These are phyloP conservation scores for Pentalonia nigronervosa DNA, from an alignment of 1,140 invertebrate genomes.

Conservation along the genomic window DNA sequence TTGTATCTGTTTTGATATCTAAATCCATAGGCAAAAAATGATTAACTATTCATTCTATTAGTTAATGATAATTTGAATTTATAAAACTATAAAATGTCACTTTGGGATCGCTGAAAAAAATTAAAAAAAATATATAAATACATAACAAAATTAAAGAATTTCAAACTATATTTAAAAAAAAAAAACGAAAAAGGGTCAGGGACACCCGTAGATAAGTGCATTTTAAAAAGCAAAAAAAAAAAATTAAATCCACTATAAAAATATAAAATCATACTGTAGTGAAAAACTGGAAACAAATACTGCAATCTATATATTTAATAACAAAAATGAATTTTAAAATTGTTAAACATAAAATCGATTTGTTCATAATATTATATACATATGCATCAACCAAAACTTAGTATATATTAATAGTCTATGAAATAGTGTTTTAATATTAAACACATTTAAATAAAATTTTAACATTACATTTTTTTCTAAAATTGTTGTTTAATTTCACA, in stretches of 20 bases:
- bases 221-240: neutral
- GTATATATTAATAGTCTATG: neutral
- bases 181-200: too few relatives aligned
- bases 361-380: neutral
- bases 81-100: neutral
- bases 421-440: neutral
- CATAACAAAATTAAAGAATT: neutral
- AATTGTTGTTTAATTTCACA: neutral
- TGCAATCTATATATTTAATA: neutral
- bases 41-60: neutral
- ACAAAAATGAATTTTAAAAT: too few relatives aligned
- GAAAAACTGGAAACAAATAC: neutral
- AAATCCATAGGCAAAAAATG: too few relatives aligned
- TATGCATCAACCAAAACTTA: neutral
- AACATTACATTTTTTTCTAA: neutral
- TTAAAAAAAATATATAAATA: neutral
- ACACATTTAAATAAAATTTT: neutral
- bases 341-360: too few relatives aligned
- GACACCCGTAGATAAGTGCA: too few relatives aligned
- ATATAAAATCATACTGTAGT: neutral
- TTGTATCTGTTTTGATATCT: neutral
- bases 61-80: neutral
- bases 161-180: neutral
- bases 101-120: neutral
- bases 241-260: neutral